A percentile compares a stretch with the other conserved stretches of the same genome.
Evolutionary conservation across 2,888 invertebrate species (phyloP).

Genomic region (Euplexia lucipara): DNA sequence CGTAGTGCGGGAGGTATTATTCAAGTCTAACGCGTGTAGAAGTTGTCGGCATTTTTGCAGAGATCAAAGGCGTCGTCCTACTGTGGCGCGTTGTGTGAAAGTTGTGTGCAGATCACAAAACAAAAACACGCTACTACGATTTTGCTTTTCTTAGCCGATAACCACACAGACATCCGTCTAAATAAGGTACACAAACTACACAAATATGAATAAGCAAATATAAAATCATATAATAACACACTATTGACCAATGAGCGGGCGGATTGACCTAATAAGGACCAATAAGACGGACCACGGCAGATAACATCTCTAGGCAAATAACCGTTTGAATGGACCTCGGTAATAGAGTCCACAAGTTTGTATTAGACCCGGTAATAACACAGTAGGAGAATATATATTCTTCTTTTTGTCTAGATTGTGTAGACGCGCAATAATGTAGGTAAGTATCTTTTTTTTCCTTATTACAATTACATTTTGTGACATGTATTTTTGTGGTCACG

Average conservation of each 20-base stretch:
- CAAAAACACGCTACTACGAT: neutral
- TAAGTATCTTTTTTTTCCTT: conserved; percentile 21
- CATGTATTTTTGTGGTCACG: conserved; percentile 9
- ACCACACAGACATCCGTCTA: neutral
- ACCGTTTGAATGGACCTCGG: conserved; percentile 38
- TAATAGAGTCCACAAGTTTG: conserved; percentile 23
- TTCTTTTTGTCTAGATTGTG: conserved; percentile 13
- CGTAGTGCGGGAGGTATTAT: no score
- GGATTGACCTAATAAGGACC: conserved; percentile 41
- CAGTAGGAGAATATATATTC: conserved; percentile 25
- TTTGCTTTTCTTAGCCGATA: neutral
- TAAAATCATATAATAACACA: conserved; percentile 31
- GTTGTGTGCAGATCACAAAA: no score
- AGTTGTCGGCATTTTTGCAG: no score
- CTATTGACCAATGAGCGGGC: conserved; percentile 43
- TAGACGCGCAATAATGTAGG: neutral
- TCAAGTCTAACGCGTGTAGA: no score
- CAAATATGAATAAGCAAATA: conserved; percentile 52
- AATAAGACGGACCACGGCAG: conserved; percentile 38
- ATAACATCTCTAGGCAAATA: conserved; percentile 55
- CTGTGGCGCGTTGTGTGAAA: no score
- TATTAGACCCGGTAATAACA: conserved; percentile 23
- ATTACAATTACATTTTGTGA: conserved; percentile 7
- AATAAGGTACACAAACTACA: conserved; percentile 21
- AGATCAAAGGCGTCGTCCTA: no score